These are phyloP conservation scores for Tarsius wallacei DNA, from an alignment of 2,797 vertebrate genomes.

Conservation along the genomic window DNA sequence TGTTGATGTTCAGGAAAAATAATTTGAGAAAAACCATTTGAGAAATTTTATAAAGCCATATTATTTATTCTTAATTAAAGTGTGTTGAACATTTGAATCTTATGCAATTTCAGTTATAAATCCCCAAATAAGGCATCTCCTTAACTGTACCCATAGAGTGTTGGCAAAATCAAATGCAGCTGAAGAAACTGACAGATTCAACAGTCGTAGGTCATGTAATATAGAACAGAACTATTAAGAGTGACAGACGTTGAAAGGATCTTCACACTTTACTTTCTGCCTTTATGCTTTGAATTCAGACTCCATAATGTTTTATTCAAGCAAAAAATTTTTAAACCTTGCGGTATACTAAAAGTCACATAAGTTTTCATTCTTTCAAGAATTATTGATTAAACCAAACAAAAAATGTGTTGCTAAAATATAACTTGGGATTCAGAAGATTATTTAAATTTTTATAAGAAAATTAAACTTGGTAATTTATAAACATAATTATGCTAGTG, in stretches of 20 bases:
- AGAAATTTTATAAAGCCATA: not conserved
- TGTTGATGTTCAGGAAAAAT: not conserved
- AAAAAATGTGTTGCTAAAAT: not conserved
- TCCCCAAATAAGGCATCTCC: not conserved
- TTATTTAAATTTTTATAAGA: conserved; percentile 61
- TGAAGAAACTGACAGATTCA: conserved; percentile 2
- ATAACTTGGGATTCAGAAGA: not conserved
- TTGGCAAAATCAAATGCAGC: conserved; percentile 64
- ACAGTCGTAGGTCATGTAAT: not conserved
- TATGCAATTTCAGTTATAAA: conserved; percentile 50
- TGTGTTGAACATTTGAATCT: not conserved
- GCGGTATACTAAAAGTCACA: not conserved
- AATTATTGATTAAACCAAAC: conserved; percentile 3
- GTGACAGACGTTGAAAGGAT: conserved; percentile 8
- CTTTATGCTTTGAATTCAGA: conserved; percentile 34
- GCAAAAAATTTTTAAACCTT: not conserved
- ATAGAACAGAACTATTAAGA: conserved; percentile 23
- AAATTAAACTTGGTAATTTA: conserved; percentile 18
- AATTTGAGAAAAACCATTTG: not conserved
- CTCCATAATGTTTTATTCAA: not conserved
- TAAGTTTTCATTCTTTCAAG: conserved; percentile 40
- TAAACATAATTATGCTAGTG: not conserved
- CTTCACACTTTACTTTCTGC: conserved; percentile 42
- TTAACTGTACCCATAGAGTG: not conserved
- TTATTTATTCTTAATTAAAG: conserved; percentile 54